Evolutionary conservation across 2,797 vertebrate genomes (phyloP), one percentile per base, ranked within the genome.

Genomic region (Oceanodroma leucorhoa): DNA sequence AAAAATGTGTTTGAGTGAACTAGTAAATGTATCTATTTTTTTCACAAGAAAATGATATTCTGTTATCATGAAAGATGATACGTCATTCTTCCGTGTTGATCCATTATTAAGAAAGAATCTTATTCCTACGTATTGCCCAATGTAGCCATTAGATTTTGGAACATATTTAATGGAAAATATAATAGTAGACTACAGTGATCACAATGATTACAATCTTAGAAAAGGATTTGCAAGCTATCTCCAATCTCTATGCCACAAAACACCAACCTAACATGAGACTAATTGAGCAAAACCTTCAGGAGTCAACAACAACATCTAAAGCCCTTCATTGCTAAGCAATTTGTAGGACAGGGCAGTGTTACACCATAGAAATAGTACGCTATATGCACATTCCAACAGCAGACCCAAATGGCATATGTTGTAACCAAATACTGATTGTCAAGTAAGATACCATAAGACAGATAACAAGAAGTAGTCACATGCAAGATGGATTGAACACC

Each of bases 21-120:
- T 62, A 58, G 6, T 21, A 81, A 36, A 71, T 30, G 4, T 45
- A 54, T 4, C 5, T 54, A 30, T 36, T 71, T 85, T 76, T 76
- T 89, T 75, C 23, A 21, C 8, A 67, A 38, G 7, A 50, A 55
- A 67, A 83, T 53, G 0, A 23, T 71, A 88, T 24, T 65, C 16
- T 81, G 2, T 61, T 88, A 53, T 54, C 8, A 17, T n/a, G 38
- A 64, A 66, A 83, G 11, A 36, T 36, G 13, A 70, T 51, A 20
- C 0, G 2, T 29, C 5, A 14, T 64, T 71, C 21, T 87, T 10
- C 34, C 4, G 0, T 40, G 23, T 34, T 2, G 0, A 53, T 71
- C 53, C 14, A 51, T 51, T 66, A 77, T n/a, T 64, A 34, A 73
- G 40, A 62, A 94, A 66, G 24, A 69, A 29, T 50, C 9, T 53